A percentile compares a stretch with the other conserved stretches of the same genome.
These are phyloP conservation scores for Phoxinus dragarum DNA, from an alignment of 2,797 vertebrate species.

Conservation along the genomic window DNA sequence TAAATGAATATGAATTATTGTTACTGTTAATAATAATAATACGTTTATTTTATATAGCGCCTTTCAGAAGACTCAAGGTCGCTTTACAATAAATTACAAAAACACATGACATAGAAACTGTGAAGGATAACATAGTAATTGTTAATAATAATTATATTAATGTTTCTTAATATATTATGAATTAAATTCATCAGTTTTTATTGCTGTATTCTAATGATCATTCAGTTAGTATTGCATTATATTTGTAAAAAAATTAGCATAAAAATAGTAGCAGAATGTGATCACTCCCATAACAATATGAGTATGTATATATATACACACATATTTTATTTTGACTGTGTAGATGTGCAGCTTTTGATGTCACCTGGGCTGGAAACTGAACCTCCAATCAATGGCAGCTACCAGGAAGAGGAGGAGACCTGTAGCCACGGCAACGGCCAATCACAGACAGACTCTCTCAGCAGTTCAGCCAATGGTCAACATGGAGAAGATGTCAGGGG, in stretches of 20 bases:
- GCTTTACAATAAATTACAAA: no score
- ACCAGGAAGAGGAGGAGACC: slow-evolving; percentile 69
- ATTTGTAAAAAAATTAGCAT: not conserved
- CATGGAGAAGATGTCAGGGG: slow-evolving; percentile 52
- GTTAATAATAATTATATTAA: not conserved
- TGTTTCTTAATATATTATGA: not conserved
- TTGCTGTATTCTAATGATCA: not conserved
- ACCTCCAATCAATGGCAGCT: slow-evolving; percentile 59
- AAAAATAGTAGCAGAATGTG: no score
- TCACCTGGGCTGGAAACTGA: slow-evolving; percentile 75
- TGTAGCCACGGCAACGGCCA: slow-evolving; percentile 68
- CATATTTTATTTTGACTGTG: not conserved
- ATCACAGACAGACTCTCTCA: slow-evolving; percentile 70
- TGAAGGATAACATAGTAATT: no score
- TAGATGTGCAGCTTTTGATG: slow-evolving; percentile 88
- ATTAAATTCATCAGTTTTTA: not conserved
- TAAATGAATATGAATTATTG: no score
- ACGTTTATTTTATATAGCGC: not conserved
- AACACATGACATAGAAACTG: no score
- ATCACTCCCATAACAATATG: no score
- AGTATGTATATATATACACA: no score
- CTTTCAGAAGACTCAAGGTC: no score
- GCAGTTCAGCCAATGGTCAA: slow-evolving; percentile 60
- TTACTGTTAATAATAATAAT: not conserved
- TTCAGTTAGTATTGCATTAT: not conserved